These are phyloP conservation scores for Chalcosyrphus nemorum DNA, from an alignment of 2,888 invertebrate species.

Conservation along the genomic window DNA sequence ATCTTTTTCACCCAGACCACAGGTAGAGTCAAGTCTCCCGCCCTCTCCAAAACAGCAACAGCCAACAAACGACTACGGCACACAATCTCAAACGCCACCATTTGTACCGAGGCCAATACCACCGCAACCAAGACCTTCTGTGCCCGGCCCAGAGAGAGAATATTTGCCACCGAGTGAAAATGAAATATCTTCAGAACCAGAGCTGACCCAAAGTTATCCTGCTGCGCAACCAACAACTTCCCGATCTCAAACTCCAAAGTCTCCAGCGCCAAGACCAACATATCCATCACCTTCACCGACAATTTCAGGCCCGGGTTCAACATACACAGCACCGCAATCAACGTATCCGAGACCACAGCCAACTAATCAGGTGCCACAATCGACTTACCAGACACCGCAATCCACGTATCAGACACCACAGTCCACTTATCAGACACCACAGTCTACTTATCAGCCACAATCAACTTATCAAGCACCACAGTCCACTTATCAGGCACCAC, in stretches of 20 bases:
- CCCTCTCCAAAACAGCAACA: not conserved
- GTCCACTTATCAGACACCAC: conserved; percentile 49
- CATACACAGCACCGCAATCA: conserved; percentile 23
- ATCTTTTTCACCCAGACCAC: conserved; percentile 43
- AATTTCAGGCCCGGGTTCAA: conserved; percentile 18
- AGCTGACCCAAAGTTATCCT: conserved; percentile 4
- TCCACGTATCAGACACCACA: conserved; percentile 26
- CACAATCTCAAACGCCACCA: not conserved
- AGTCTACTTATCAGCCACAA: conserved; percentile 35
- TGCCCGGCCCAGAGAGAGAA: conserved; percentile 25
- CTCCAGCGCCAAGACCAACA: not conserved
- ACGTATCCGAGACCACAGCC: conserved; percentile 49
- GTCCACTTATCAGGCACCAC: too few species aligned
- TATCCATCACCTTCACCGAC: not conserved
- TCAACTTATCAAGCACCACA: too few species aligned
- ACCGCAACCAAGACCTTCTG: not conserved
- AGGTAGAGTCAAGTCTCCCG: not conserved
- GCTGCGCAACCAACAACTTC: not conserved
- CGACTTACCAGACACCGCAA: conserved; percentile 49
- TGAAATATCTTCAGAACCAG: conserved; percentile 27
- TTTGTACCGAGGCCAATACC: not conserved
- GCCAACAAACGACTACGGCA: conserved; percentile 15
- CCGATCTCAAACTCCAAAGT: too few species aligned
- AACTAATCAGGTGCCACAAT: conserved; percentile 26
- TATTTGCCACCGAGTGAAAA: conserved; percentile 45